phyloP scores from a whole-genome alignment of 2,113 vertebrate species.

The Phaethon lepturus region DNA sequence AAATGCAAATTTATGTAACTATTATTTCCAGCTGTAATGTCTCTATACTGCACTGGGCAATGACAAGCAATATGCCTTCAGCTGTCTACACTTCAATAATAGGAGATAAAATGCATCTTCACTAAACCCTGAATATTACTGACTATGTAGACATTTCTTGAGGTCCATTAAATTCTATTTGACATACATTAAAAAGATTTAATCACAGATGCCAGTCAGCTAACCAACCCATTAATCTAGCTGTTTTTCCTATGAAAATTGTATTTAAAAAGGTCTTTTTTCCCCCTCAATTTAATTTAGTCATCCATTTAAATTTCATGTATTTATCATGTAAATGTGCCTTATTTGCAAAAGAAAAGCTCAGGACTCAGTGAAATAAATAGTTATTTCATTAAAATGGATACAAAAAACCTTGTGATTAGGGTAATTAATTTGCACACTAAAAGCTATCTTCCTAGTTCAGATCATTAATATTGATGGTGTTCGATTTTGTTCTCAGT shows the following conservation, averaged over 20 bases:
- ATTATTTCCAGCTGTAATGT: background rate
- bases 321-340: constrained; percentile 86
- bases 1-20: background rate
- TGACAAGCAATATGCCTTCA: background rate
- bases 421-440: constrained; percentile 86
- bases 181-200: constrained; percentile 83
- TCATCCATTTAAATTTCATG: constrained; percentile 83
- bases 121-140: constrained; percentile 60
- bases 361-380: constrained; percentile 82
- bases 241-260: constrained; percentile 83
- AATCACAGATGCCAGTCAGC: constrained; percentile 83
- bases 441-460: constrained; percentile 84
- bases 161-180: constrained; percentile 85
- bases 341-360: constrained; percentile 87
- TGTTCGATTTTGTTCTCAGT: constrained; percentile 81
- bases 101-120: constrained; percentile 60
- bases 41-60: background rate
- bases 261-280: constrained; percentile 78
- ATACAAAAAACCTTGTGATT: constrained; percentile 85
- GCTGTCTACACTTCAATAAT: constrained; percentile 34
- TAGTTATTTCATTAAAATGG: constrained; percentile 87
- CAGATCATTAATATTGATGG: constrained; percentile 87
- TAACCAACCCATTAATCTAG: constrained; percentile 84
- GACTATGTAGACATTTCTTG: constrained; percentile 76
- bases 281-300: constrained; percentile 80